phyloP scores from a whole-genome alignment of 64 coral and sea anemone genomes.

The Acropora yongei region DNA sequence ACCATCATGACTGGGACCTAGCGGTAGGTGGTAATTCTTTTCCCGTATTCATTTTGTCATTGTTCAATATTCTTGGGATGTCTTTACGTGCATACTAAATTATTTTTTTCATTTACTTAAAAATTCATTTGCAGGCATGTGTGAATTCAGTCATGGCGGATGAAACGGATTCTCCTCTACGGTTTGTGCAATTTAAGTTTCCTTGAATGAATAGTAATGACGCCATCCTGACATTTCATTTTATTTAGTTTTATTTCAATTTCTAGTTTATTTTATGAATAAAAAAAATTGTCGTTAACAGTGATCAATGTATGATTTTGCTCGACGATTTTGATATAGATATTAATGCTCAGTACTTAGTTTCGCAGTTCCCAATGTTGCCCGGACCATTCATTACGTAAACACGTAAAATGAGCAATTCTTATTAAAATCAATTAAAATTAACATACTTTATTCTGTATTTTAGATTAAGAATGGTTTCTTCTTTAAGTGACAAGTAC shows the following conservation, averaged over 20 bases:
- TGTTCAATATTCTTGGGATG: background rate
- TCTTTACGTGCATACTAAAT: background rate
- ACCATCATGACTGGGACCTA: conserved; percentile 96
- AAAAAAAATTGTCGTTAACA: too few species aligned
- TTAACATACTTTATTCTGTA: too few species aligned
- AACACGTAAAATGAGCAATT: background rate
- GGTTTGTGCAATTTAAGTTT: conserved; percentile 26
- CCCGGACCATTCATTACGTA: background rate
- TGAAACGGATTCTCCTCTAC: conserved; percentile 83
- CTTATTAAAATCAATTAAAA: too few species aligned
- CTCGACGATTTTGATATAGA: too few species aligned
- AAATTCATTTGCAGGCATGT: conserved; percentile 62
- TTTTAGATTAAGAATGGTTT: too few species aligned
- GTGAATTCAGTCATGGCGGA: conserved; percentile 83
- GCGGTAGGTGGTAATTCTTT: conserved; percentile 61
- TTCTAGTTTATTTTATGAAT: too few species aligned
- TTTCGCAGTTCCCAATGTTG: too few species aligned
- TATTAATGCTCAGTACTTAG: too few species aligned
- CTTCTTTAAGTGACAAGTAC: too few species aligned
- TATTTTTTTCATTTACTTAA: background rate
- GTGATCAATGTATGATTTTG: too few species aligned
- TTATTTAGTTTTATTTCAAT: too few species aligned
- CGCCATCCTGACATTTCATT: background rate
- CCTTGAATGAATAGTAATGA: background rate
- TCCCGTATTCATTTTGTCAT: background rate